Base-by-base conservation (phyloP, 2,113 vertebrate genomes). In the Thamnophis sirtalis region DNA sequence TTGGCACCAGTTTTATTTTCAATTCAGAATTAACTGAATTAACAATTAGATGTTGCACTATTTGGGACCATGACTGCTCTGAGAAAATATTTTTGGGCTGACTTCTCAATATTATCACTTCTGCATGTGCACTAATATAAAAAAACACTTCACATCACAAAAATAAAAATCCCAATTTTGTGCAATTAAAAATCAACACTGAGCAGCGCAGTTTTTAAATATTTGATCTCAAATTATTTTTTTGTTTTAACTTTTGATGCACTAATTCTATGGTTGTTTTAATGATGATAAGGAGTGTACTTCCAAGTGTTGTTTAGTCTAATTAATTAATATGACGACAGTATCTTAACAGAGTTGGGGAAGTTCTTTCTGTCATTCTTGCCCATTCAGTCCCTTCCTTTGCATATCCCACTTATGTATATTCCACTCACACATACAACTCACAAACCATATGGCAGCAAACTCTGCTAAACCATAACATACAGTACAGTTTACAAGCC, bases 251-350 rank as follows among this genome's bases (percentile, higher is more conserved):
- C 15, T 87, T 60, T 0, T 93, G 48, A 86, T 91, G 93, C 92
- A 93, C 92, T 89, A 54, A 92, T 43, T 49, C 58, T 85, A 43
- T 90, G 95, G 95, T 92, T 19, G 0, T 95, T 92, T 73, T 95
- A 88, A 88, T 91, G 91, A 95, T 96, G 55, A 89, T 2, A 96
- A 94, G 93, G 95, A 94, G 93, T 88, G 93, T 94, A 95, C 95
- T 95, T 90, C 24, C 88, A 28, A 92, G 94, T 91, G 94, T 96
- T 95, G 96, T 96, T 97, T 95, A 96, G 94, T 93, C 94, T 95
- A 95, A 93, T 96, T 95, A 91, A 96, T 96, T n/a, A n/a, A n/a
- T n/a, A n/a, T n/a, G n/a, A n/a, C n/a, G n/a, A 58, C 55, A 58
- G 95, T 95, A 93, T 95, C 92, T 92, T 94, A 87, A 95, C 95